These are phyloP conservation scores for Toxotes lorentzi DNA, from an alignment of 2,797 vertebrate species.

Conservation along the genomic window DNA sequence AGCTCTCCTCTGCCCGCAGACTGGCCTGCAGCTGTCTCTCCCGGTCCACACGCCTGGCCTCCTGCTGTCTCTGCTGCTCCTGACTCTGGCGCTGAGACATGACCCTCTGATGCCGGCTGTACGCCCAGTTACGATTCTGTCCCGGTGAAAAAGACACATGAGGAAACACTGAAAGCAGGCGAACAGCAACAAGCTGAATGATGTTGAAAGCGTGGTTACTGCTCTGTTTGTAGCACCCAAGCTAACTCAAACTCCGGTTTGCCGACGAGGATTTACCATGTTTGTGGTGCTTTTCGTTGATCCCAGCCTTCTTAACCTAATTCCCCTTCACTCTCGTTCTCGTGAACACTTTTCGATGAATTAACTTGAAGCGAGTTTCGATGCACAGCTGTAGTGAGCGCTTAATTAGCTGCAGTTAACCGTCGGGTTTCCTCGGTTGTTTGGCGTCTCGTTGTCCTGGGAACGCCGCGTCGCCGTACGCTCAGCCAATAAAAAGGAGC, in stretches of 20 bases:
- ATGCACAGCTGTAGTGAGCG: no score
- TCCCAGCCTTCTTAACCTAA: background rate
- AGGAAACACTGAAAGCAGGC: background rate
- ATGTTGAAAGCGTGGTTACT: no score
- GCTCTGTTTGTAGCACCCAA: constrained; percentile 6
- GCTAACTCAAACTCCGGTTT: constrained; percentile 13
- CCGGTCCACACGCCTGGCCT: constrained; percentile 59
- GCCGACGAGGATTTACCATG: constrained; percentile 57
- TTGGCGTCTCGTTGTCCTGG: constrained; percentile 68
- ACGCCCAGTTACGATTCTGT: constrained; percentile 64
- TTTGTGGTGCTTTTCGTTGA: constrained; percentile 6
- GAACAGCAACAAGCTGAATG: background rate
- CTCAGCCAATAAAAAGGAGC: constrained; percentile 38
- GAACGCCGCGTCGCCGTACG: constrained; percentile 36
- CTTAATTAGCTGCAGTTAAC: background rate
- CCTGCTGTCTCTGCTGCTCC: constrained; percentile 77
- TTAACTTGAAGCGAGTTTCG: background rate
- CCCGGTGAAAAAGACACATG: constrained; percentile 14
- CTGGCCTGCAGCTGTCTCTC: constrained; percentile 73
- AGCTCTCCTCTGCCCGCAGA: constrained; percentile 76
- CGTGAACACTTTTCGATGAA: background rate
- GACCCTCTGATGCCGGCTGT: constrained; percentile 73
- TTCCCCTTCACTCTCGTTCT: background rate
- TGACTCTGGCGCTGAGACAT: constrained; percentile 60
- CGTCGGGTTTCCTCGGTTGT: background rate